phyloP scores from a whole-genome alignment of 2,797 vertebrate species.

The Propithecus deckenii region DNA sequence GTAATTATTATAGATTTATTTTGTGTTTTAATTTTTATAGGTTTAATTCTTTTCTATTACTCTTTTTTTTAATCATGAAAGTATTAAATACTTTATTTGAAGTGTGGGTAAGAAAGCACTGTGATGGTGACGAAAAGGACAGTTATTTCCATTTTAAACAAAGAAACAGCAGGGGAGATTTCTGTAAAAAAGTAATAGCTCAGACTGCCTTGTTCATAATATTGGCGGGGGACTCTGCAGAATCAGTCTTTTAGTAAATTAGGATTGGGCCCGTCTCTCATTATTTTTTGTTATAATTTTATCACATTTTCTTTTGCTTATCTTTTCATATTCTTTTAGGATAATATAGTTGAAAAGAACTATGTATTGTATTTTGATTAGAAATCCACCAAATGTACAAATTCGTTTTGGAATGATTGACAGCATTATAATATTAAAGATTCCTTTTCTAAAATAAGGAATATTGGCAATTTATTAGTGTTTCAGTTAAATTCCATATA shows the following conservation, averaged over 20 bases:
- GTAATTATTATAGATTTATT: background rate
- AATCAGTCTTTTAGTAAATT: background rate
- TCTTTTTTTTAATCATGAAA: conserved; percentile 53
- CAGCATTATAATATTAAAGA: background rate
- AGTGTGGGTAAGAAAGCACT: conserved; percentile 37
- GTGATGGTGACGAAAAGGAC: conserved; percentile 46
- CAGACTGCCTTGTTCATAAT: background rate
- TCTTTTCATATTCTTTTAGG: background rate
- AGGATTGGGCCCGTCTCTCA: background rate
- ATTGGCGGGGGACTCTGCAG: background rate
- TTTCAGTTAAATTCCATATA: conserved; percentile 1
- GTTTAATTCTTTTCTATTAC: background rate
- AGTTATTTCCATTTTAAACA: conserved; percentile 58
- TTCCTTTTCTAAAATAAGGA: background rate
- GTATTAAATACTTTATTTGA: conserved; percentile 52
- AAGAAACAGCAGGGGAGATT: conserved; percentile 8
- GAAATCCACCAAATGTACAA: background rate
- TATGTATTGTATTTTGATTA: background rate
- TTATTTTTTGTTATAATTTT: conserved; percentile 1
- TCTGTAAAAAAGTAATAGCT: background rate
- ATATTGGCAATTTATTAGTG: background rate
- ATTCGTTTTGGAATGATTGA: background rate
- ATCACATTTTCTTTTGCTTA: background rate
- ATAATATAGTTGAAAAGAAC: conserved; percentile 1
- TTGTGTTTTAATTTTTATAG: conserved; percentile 6